phyloP scores from a whole-genome alignment of 2,888 invertebrate genomes.

The Tetropium fuscum region DNA sequence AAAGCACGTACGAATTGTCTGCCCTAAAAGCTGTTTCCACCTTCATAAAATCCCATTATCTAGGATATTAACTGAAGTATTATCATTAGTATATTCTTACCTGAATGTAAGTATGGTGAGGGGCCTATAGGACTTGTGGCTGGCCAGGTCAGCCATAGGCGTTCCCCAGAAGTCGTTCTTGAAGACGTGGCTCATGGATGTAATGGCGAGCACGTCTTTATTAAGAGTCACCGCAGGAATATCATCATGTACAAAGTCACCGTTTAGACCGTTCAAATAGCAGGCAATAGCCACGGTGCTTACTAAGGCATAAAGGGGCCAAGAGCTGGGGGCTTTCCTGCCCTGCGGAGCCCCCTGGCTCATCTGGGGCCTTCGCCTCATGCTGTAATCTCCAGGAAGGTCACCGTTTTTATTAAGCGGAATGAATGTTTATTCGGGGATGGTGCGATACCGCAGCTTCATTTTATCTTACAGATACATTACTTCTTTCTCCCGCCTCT shows the following conservation, averaged over 20 bases:
- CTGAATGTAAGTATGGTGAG: constrained; percentile 86
- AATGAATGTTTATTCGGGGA: constrained; percentile 45
- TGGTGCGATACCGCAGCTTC: constrained; percentile 35
- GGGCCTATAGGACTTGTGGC: constrained; percentile 90
- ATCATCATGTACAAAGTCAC: constrained; percentile 91
- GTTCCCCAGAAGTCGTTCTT: constrained; percentile 93
- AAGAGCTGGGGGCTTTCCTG: constrained; percentile 13
- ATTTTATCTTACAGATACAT: constrained; percentile 27
- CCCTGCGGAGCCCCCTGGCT: constrained; percentile 8
- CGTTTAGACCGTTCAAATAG: constrained; percentile 80
- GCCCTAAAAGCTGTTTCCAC: too few relatives aligned
- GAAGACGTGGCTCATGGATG: constrained; percentile 73
- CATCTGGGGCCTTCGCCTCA: constrained; percentile 16
- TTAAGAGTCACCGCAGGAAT: constrained; percentile 86
- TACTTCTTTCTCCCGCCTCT: constrained; percentile 8
- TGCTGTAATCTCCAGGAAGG: constrained; percentile 13
- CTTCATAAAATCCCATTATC: too few relatives aligned
- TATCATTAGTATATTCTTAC: constrained; percentile 68
- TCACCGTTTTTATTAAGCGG: constrained; percentile 29
- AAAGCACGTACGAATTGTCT: too few relatives aligned
- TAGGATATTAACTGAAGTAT: too few relatives aligned
- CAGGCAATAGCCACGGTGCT: constrained; percentile 76
- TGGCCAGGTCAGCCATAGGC: constrained; percentile 82
- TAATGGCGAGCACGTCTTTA: constrained; percentile 81
- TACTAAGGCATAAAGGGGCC: constrained; percentile 72